A percentile compares a stretch with the other conserved stretches of the same genome.
Conservation (phyloP, 2,797 vertebrate species). For the Acanthurus lineatus region DNA sequence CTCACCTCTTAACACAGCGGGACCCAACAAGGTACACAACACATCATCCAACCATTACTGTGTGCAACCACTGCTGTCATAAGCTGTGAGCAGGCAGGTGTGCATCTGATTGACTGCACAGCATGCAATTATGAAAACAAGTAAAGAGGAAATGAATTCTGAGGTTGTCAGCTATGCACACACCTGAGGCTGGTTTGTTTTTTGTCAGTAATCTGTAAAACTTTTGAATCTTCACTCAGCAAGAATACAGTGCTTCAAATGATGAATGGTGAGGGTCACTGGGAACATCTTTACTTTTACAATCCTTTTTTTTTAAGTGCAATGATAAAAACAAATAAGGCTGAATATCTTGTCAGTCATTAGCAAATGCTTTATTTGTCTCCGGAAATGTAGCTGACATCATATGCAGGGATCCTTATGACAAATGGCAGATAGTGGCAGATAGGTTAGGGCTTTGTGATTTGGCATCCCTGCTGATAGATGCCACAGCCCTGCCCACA, state of each 20-base stretch:
- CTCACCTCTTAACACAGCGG: constrained; percentile 69
- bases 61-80: constrained; percentile 28
- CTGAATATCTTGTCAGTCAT: not conserved
- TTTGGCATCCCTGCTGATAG: constrained; percentile 44
- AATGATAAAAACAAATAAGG: not conserved
- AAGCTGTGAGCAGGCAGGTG: constrained; percentile 1
- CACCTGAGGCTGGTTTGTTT: not conserved
- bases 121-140: not conserved
- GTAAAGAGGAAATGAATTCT: not conserved
- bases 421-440: constrained; percentile 33
- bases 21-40: constrained; percentile 59
- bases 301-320: not conserved
- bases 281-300: not conserved
- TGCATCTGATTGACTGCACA: not conserved
- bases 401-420: constrained; percentile 8
- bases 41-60: constrained; percentile 42
- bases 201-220: not conserved
- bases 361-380: not conserved
- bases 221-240: not conserved
- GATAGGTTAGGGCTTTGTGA: constrained; percentile 37
- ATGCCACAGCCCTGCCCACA: constrained; percentile 39
- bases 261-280: not conserved
- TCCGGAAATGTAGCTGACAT: not conserved
- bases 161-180: not conserved
- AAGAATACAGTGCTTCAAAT: too few species aligned